Evolutionary conservation across 2,113 vertebrate species (phyloP).

Genomic region (Nerophis ophidion): DNA sequence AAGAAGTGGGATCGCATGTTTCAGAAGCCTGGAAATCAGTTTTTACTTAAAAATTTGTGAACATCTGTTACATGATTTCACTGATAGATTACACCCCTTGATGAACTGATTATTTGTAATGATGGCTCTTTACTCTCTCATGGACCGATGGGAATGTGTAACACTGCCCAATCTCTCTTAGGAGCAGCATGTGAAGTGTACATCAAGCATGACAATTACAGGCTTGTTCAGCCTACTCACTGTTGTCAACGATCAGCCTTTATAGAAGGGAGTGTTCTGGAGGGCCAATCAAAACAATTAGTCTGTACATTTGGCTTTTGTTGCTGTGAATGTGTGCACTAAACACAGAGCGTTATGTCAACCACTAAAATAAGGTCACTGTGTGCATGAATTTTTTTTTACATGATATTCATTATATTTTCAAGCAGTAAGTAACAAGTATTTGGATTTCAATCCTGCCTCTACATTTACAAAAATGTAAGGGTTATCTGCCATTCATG

Average conservation of each 20-base stretch:
- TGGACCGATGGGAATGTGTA: constrained; percentile 11
- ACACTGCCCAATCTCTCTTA: constrained; percentile 38
- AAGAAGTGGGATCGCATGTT: too few species aligned
- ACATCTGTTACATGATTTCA: too few species aligned
- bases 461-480: not conserved
- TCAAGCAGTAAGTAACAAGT: too few species aligned
- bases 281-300: constrained; percentile 42
- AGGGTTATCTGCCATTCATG: constrained; percentile 3
- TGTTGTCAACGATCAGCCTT: constrained; percentile 32
- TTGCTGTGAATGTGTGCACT: not conserved
- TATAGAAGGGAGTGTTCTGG: constrained; percentile 44
- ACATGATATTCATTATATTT: too few species aligned
- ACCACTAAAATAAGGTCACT: not conserved
- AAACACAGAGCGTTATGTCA: too few species aligned
- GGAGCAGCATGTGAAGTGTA: constrained; percentile 14
- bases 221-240: constrained; percentile 36
- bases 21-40: too few species aligned
- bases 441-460: too few species aligned
- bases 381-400: constrained; percentile 4
- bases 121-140: not conserved
- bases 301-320: not conserved
- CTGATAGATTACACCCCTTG: too few species aligned
- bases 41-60: too few species aligned
- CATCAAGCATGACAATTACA: constrained; percentile 40
- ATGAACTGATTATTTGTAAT: too few species aligned